Percentiles rank a stretch among this genome's conserved stretches.
phyloP scores from a whole-genome alignment of 2,113 vertebrate species.

The Oriolus oriolus region DNA sequence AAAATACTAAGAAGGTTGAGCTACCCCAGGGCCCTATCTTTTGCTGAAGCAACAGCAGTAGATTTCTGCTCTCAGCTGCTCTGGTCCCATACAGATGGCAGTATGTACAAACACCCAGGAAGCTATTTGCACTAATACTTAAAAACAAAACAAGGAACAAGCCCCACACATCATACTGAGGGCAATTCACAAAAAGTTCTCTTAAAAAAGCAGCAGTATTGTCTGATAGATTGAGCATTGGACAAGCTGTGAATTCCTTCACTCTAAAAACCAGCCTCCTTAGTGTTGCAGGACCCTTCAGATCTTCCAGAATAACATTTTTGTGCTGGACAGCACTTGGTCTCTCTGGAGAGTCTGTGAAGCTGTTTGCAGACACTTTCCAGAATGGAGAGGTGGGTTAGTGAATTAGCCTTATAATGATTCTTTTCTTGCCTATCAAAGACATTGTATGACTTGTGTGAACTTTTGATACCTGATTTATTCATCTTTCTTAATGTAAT shows the following conservation, averaged over 20 bases:
- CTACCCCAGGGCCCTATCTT: neutral
- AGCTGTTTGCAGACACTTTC: neutral
- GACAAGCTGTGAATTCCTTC: neutral
- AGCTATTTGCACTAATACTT: neutral
- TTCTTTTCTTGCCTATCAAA: neutral
- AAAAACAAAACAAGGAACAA: neutral
- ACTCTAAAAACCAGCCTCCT: neutral
- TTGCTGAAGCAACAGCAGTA: neutral
- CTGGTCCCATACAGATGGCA: neutral
- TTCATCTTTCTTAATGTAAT: neutral
- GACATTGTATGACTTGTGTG: neutral
- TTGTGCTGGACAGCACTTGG: neutral
- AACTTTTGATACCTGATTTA: neutral
- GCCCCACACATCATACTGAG: fast-evolving
- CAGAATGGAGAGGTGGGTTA: neutral
- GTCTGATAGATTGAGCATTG: neutral
- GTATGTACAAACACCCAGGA: neutral
- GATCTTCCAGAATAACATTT: neutral
- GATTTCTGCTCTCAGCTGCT: neutral
- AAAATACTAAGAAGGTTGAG: neutral
- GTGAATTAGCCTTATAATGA: neutral
- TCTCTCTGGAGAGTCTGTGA: neutral
- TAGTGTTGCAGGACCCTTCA: neutral
- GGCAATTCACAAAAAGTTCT: neutral
- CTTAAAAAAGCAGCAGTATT: neutral